A percentile compares a stretch with the other conserved stretches of the same genome.
These are phyloP conservation scores for Macropus fuliginosus DNA, from an alignment of 2,797 vertebrate genomes.

Conservation along the genomic window DNA sequence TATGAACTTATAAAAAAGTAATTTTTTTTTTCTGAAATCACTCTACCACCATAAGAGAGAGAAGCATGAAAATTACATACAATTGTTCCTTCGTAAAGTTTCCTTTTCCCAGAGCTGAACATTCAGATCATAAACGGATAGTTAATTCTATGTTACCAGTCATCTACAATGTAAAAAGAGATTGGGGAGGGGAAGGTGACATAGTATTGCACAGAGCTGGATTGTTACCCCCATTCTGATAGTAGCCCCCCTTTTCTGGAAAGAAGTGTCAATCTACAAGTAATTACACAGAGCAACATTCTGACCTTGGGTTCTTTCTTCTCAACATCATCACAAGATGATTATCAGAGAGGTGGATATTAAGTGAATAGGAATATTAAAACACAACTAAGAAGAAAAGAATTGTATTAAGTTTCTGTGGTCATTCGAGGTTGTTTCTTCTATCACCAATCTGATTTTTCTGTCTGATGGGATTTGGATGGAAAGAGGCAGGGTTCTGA, in stretches of 20 bases:
- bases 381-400: conserved; percentile 74
- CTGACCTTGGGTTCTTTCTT: conserved; percentile 76
- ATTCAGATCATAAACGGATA: conserved; percentile 57
- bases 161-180: not conserved
- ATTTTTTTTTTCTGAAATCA: conserved; percentile 74
- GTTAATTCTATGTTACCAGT: conserved; percentile 64
- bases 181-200: not conserved
- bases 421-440: conserved; percentile 59
- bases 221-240: not conserved
- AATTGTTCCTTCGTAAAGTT: conserved; percentile 53
- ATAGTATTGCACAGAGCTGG: not conserved
- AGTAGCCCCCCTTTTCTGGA: conserved; percentile 36
- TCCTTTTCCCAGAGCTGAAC: conserved; percentile 59
- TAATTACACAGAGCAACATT: conserved; percentile 75
- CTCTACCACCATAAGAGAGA: conserved; percentile 61
- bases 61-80: conserved; percentile 54
- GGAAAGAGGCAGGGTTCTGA: no score
- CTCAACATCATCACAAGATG: conserved; percentile 77
- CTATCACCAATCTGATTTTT: not conserved
- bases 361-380: conserved; percentile 79
- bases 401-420: conserved; percentile 12
- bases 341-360: conserved; percentile 73
- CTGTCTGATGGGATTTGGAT: not conserved
- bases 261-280: conserved; percentile 44
- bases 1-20: conserved; percentile 61